phyloP scores from a whole-genome alignment of 2,888 invertebrate genomes.

The Tuberolachnus salignus region DNA sequence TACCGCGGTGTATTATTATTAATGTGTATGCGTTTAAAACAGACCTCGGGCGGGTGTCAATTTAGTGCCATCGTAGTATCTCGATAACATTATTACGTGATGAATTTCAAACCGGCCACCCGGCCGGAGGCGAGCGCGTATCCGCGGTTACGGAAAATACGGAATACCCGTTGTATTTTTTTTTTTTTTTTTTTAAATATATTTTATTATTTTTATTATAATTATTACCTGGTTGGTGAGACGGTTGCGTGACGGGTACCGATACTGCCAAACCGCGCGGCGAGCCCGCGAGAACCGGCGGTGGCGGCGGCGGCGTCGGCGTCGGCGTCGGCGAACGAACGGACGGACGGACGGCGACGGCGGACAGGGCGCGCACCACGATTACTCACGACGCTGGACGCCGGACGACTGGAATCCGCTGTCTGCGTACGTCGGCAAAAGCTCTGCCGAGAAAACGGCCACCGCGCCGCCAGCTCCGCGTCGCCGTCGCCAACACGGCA shows the following conservation, averaged over 20 bases:
- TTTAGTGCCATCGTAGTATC: background rate
- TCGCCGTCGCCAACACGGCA: background rate
- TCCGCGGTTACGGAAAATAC: no score
- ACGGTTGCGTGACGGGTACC: no score
- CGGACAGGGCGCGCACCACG: background rate
- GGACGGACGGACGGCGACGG: background rate
- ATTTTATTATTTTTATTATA: no score
- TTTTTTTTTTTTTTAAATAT: no score
- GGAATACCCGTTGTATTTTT: background rate
- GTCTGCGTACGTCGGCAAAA: background rate
- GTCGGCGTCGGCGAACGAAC: background rate
- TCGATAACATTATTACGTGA: background rate
- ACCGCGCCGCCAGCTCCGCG: background rate
- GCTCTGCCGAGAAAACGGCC: background rate
- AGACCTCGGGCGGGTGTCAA: background rate
- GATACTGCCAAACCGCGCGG: no score
- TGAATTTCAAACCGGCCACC: background rate
- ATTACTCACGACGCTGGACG: constrained; percentile 44
- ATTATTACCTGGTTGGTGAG: no score
- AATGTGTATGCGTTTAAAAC: background rate
- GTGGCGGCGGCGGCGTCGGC: background rate
- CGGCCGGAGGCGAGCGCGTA: no score
- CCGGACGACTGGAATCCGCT: constrained; percentile 28
- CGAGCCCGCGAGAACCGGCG: background rate
- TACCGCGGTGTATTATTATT: background rate